These are phyloP conservation scores for Calosoma granatense DNA, from an alignment of 1,140 invertebrate species.

Conservation along the genomic window DNA sequence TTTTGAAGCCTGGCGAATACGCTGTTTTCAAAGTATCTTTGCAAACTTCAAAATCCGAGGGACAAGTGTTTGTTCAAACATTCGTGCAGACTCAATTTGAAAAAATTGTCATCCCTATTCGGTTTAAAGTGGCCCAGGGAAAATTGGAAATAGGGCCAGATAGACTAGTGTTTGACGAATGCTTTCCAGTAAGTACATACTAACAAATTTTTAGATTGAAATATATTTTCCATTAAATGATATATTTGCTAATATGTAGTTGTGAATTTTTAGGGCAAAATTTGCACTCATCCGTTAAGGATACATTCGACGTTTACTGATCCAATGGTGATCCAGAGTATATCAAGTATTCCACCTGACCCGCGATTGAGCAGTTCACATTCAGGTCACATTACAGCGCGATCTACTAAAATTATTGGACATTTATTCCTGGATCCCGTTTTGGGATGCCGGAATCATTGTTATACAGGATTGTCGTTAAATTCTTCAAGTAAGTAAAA, in stretches of 20 bases:
- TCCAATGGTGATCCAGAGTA: conserved; percentile 51
- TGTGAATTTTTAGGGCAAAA: conserved; percentile 54
- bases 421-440: conserved; percentile 50
- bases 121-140: conserved; percentile 50
- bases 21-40: conserved; percentile 65
- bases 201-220: too few species aligned
- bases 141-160: conserved; percentile 48
- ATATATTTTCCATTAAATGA: not conserved
- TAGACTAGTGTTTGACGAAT: conserved; percentile 62
- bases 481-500: conserved; percentile 48
- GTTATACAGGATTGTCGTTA: conserved; percentile 58
- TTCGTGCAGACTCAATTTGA: conserved; percentile 68
- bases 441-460: conserved; percentile 55
- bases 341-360: conserved; percentile 40
- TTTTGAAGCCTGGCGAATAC: conserved; percentile 54
- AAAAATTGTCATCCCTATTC: conserved; percentile 48
- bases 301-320: conserved; percentile 65
- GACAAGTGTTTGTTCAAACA: conserved; percentile 56
- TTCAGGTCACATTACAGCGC: conserved; percentile 35
- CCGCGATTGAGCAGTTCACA: conserved; percentile 32
- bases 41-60: conserved; percentile 56
- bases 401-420: conserved; percentile 38
- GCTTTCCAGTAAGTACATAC: conserved; percentile 65
- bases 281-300: conserved; percentile 59
- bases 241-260: not conserved